These are phyloP conservation scores for Graphium colonna DNA, from an alignment of 2,888 invertebrate genomes.

Conservation along the genomic window DNA sequence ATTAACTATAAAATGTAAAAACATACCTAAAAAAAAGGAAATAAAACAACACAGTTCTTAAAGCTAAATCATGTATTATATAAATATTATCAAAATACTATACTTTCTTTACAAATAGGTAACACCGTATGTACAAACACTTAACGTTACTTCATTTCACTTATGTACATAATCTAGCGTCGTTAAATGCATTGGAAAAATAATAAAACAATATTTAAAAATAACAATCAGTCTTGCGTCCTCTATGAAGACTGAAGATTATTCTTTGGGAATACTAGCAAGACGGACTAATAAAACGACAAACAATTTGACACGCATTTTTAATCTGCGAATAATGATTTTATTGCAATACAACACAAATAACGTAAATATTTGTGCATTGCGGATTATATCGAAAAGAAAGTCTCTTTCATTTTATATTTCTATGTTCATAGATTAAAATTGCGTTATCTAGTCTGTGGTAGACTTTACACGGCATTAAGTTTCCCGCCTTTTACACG, in stretches of 20 bases:
- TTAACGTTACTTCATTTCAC: slow-evolving; percentile 16
- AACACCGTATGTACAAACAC: slow-evolving; percentile 23
- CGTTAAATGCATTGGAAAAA: slow-evolving; percentile 17
- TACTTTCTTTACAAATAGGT: slow-evolving; percentile 25
- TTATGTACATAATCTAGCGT: slow-evolving; percentile 14
- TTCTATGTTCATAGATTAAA: too few relatives aligned
- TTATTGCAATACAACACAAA: neutral
- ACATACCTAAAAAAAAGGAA: too few relatives aligned
- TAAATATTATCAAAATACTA: slow-evolving; percentile 26
- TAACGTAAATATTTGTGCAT: too few relatives aligned
- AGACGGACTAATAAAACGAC: neutral
- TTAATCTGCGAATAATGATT: too few relatives aligned
- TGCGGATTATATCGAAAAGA: too few relatives aligned
- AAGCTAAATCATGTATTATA: slow-evolving; percentile 28
- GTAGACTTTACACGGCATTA: neutral
- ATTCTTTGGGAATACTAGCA: slow-evolving; percentile 17
- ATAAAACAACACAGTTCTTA: slow-evolving; percentile 30
- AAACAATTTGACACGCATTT: too few relatives aligned
- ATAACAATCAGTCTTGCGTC: slow-evolving; percentile 57
- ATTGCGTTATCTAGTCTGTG: too few relatives aligned
- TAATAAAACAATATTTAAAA: slow-evolving; percentile 16
- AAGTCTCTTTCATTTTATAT: too few relatives aligned
- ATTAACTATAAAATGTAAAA: too few relatives aligned
- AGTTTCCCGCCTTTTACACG: neutral
- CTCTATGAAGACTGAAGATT: slow-evolving; percentile 52